Percentiles rank a stretch among this genome's conserved stretches.
Evolutionary conservation across 2,113 vertebrate genomes (phyloP).

Genomic region (Heptranchias perlo): DNA sequence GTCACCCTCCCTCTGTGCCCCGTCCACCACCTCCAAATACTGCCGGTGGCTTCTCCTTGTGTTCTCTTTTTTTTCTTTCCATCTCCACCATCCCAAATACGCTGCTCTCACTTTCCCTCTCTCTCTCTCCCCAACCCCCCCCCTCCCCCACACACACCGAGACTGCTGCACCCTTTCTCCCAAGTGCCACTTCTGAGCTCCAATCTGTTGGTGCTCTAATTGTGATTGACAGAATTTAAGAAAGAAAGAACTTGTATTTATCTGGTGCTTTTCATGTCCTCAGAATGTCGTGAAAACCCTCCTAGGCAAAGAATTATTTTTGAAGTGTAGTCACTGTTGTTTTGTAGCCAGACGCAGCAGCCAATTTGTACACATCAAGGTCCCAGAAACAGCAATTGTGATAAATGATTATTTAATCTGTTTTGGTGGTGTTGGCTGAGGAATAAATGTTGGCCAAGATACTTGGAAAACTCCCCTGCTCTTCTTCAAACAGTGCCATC

Average conservation of each 20-base stretch:
- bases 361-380: not conserved
- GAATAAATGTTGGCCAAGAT: not conserved
- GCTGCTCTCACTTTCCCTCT: not conserved
- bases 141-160: not conserved
- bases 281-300: not conserved
- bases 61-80: not conserved
- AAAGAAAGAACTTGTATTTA: too few species aligned
- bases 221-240: not conserved
- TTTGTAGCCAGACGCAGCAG: not conserved
- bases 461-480: not conserved
- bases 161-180: not conserved
- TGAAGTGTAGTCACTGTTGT: not conserved
- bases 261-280: not conserved
- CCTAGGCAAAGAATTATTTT: not conserved
- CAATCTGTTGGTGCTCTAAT: not conserved
- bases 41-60: not conserved
- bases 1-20: too few species aligned
- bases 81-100: not conserved
- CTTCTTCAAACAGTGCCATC: not conserved
- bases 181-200: not conserved
- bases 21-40: too few species aligned
- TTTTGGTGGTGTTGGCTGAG: not conserved
- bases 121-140: too few species aligned
- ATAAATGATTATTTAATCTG: not conserved
- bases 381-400: not conserved